Percentiles rank a stretch among this genome's conserved stretches.
These are phyloP conservation scores for Diarsia mendica DNA, from an alignment of 2,888 invertebrate species.

Conservation along the genomic window DNA sequence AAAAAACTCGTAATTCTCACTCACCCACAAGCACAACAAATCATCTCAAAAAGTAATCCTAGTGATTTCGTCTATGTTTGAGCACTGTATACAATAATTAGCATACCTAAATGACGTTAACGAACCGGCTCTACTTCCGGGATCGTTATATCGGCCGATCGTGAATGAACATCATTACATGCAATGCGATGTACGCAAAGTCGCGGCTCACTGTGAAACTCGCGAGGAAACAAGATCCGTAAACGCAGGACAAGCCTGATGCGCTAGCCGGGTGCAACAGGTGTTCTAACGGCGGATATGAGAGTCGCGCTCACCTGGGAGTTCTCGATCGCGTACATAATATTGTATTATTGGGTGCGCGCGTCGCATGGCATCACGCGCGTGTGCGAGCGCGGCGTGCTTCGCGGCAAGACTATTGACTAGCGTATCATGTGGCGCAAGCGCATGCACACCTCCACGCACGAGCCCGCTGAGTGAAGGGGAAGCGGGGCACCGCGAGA, in stretches of 20 bases:
- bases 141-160: conserved; percentile 84
- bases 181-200: conserved; percentile 78
- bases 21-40: conserved; percentile 55
- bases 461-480: conserved; percentile 87
- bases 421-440: conserved; percentile 70
- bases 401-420: conserved; percentile 85
- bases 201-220: conserved; percentile 74
- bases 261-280: conserved; percentile 59
- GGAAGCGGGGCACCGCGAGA: conserved; percentile 88
- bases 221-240: conserved; percentile 70
- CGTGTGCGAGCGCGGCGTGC: conserved; percentile 81
- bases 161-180: conserved; percentile 86
- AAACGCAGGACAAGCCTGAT: conserved; percentile 62
- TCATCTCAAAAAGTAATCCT: conserved; percentile 62
- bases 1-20: conserved; percentile 60
- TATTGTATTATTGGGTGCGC: conserved; percentile 81
- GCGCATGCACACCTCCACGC: conserved; percentile 82
- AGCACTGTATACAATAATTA: conserved; percentile 84
- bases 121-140: conserved; percentile 89
- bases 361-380: conserved; percentile 81
- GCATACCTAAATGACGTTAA: conserved; percentile 87
- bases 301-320: conserved; percentile 87
- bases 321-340: conserved; percentile 89
- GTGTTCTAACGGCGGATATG: conserved; percentile 68
- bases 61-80: conserved; percentile 75